A percentile compares a stretch with the other conserved stretches of the same genome.
phyloP scores from a whole-genome alignment of 2,113 vertebrate genomes.

The Esox niger region DNA sequence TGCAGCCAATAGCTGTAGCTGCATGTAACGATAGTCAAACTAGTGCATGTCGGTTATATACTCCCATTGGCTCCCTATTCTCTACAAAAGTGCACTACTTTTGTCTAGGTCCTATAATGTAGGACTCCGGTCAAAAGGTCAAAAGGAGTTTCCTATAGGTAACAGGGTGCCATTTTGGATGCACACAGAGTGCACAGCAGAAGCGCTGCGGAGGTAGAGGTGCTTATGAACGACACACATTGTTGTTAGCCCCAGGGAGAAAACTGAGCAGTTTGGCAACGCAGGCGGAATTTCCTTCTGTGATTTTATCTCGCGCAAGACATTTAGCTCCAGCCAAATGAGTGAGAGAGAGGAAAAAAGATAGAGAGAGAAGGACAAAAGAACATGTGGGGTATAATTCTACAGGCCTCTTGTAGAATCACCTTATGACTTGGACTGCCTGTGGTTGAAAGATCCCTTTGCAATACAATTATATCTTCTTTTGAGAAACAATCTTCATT shows the following conservation, averaged over 20 bases:
- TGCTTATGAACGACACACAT: slow-evolving; percentile 67
- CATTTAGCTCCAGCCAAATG: slow-evolving; percentile 65
- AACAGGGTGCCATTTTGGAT: not conserved
- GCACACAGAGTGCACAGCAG: slow-evolving; percentile 50
- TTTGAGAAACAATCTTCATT: not conserved
- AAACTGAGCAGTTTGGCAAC: slow-evolving; percentile 70
- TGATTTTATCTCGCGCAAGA: slow-evolving; percentile 69
- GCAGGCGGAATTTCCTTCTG: slow-evolving; percentile 69
- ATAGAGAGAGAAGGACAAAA: not conserved
- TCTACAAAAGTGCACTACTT: no score
- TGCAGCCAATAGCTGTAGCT: no score
- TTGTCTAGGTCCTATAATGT: no score
- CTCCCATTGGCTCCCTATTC: no score
- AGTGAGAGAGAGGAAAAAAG: slow-evolving; percentile 16
- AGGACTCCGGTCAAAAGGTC: not conserved
- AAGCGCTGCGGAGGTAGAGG: slow-evolving; percentile 32
- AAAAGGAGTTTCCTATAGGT: no score
- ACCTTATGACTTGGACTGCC: not conserved
- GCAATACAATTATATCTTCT: not conserved
- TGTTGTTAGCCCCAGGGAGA: slow-evolving; percentile 64
- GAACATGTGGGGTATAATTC: not conserved
- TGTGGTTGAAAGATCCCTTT: not conserved
- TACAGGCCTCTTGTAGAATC: not conserved
- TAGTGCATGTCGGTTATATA: no score
- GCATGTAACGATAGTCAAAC: no score